Conservation (phyloP, 2,888 invertebrate genomes). For the Biston betularia region DNA sequence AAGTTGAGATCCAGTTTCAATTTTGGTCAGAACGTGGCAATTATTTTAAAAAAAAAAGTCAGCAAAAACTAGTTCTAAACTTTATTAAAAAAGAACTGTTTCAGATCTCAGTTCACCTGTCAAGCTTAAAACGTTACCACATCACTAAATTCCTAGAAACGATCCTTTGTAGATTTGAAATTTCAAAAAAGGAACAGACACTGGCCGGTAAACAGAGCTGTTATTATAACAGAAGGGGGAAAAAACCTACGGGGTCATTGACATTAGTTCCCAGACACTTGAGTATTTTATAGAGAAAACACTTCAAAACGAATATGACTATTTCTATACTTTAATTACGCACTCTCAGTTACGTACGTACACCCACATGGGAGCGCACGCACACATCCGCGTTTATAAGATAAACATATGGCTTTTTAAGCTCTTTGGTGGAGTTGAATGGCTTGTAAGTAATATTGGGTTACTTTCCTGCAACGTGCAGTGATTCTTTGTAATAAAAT, state of each 20-base stretch:
- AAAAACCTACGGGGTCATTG: conserved; percentile 74
- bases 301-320: conserved; percentile 85
- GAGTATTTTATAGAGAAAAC: conserved; percentile 84
- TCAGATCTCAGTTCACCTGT: conserved; percentile 27
- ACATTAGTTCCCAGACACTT: conserved; percentile 80
- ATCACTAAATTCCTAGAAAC: conserved; percentile 56
- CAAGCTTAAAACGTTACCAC: conserved; percentile 26
- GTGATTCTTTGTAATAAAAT: conserved; percentile 28
- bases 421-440: conserved; percentile 59
- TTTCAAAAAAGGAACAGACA: conserved; percentile 67
- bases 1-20: conserved; percentile 14
- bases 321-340: conserved; percentile 85
- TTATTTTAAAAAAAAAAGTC: conserved; percentile 2
- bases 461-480: conserved; percentile 62
- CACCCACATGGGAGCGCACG: conserved; percentile 66
- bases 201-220: conserved; percentile 73
- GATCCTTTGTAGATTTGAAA: conserved; percentile 51
- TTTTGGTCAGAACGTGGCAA: conserved; percentile 12
- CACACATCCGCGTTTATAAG: conserved; percentile 68
- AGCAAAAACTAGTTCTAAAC: conserved; percentile 9
- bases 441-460: conserved; percentile 63
- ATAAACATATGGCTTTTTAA: conserved; percentile 81
- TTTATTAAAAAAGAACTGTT: conserved; percentile 11
- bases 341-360: conserved; percentile 55
- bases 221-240: conserved; percentile 75